Conservation (phyloP, 64 coral and sea anemone genomes). For the Porites australiensis region DNA sequence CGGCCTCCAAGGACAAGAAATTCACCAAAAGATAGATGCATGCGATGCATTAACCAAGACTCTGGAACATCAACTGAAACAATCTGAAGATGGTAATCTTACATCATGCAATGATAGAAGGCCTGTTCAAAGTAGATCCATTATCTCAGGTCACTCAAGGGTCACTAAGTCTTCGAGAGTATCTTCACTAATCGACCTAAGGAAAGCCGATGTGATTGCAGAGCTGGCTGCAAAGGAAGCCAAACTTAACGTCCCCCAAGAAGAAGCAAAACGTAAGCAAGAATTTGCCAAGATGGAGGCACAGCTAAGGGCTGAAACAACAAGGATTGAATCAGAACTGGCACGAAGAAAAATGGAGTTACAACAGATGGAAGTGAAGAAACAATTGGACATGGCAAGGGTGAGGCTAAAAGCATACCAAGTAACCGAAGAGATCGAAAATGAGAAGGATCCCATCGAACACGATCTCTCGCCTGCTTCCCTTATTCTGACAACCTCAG, state of each 20-base stretch:
- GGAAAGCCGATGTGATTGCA: slow-evolving; percentile 3
- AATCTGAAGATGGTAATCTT: too few relatives aligned
- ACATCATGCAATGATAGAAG: too few relatives aligned
- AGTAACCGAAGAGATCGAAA: not conserved
- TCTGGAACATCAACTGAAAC: too few relatives aligned
- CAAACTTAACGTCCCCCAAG: not conserved
- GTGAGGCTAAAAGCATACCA: not conserved
- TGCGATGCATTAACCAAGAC: too few relatives aligned
- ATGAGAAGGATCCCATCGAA: not conserved
- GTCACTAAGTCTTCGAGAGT: too few relatives aligned
- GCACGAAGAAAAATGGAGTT: not conserved
- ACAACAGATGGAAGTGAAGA: not conserved
- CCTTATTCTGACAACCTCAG: too few relatives aligned
- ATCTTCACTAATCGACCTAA: not conserved
- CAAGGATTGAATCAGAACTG: not conserved
- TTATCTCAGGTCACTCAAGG: too few relatives aligned
- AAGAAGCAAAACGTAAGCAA: slow-evolving; percentile 5
- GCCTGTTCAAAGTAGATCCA: too few relatives aligned
- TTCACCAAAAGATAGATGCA: too few relatives aligned
- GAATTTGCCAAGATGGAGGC: not conserved
- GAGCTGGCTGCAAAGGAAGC: slow-evolving; percentile 1
- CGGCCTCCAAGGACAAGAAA: too few relatives aligned
- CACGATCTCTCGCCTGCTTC: not conserved
- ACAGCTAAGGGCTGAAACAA: too few relatives aligned
- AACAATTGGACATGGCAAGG: not conserved